Percentiles rank a stretch among this genome's conserved stretches.
These are phyloP conservation scores for Chloroceryle inda DNA, from an alignment of 2,797 vertebrate genomes.

Conservation along the genomic window DNA sequence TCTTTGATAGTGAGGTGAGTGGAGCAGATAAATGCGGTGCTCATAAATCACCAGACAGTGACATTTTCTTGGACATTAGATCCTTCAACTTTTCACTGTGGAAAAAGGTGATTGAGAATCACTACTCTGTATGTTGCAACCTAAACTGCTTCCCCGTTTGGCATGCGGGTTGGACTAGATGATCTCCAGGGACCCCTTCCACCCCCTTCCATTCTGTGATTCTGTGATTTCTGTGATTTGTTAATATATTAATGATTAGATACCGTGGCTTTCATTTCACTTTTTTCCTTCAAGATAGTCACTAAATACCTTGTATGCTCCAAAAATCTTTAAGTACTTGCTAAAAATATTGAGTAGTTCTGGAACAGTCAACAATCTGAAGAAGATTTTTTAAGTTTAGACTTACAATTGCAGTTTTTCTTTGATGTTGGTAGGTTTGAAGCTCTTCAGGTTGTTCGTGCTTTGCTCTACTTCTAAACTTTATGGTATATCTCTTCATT, in stretches of 20 bases:
- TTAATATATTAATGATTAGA: neutral
- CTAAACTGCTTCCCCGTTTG: neutral
- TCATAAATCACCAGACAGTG: neutral
- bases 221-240: neutral
- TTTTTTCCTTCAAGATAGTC: neutral
- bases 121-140: neutral
- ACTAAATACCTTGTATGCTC: neutral
- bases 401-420: neutral
- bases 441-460: neutral
- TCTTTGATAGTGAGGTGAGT: neutral
- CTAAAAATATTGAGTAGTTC: neutral
- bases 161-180: no score
- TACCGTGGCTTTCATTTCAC: neutral
- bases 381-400: neutral
- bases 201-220: no score
- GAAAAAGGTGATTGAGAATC: neutral
- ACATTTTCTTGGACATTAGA: neutral
- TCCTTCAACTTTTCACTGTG: neutral
- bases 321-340: neutral
- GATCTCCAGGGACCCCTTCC: no score
- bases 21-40: neutral
- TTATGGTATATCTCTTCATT: constrained; percentile 68
- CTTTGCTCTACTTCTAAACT: constrained; percentile 60
- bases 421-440: neutral
- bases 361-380: neutral